Evolutionary conservation across 2,113 vertebrate genomes (phyloP), one percentile per base, ranked within the genome.

Genomic region (Taurulus bubalis): DNA sequence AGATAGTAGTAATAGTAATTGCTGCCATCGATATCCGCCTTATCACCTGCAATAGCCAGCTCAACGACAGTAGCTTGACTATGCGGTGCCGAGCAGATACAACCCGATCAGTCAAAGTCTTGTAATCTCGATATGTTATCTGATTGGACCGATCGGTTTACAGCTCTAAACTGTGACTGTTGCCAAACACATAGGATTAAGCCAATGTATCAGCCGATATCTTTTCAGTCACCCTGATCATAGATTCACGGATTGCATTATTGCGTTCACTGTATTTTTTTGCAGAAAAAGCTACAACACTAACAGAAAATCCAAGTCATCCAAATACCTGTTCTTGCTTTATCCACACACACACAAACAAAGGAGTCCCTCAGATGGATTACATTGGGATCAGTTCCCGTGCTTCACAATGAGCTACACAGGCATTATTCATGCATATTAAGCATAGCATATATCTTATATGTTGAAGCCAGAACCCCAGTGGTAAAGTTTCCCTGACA

Each of bases 291-390:
- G 53, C 53, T 55, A 14, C 11, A 53, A 40, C 30, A 28, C 18
- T 14, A 32, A 67, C 26, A 69, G 63, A 30, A 53, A 63, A 32
- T 65, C 36, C 28, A 56, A 56, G 36, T 71, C 47, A 65, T 32
- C 6, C 3, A 49, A 34, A 72, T 6, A 49, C 28, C 24, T 36
- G 63, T n/a, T 12, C 3, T 51, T 55, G 22, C 32, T 34, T 79
- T 47, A 8, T 2, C 6, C 51, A 36, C 42, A 18, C 26, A 38
- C 10, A 38, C 8, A 7, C 49, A 51, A 36, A 24, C 42, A 20
- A 20, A 40, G n/a, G n/a, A n/a, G 30, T 49, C 38, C 59, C 59
- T 18, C 53, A 75, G 55, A 55, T 62, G 71, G 64, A 81, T 81
- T 68, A 74, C 42, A 51, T 0, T 32, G 15, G 38, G 38, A 59